A percentile compares a stretch with the other conserved stretches of the same genome.
Evolutionary conservation across 1,140 invertebrate genomes (phyloP).

Genomic region (Elymnias hypermnestra): DNA sequence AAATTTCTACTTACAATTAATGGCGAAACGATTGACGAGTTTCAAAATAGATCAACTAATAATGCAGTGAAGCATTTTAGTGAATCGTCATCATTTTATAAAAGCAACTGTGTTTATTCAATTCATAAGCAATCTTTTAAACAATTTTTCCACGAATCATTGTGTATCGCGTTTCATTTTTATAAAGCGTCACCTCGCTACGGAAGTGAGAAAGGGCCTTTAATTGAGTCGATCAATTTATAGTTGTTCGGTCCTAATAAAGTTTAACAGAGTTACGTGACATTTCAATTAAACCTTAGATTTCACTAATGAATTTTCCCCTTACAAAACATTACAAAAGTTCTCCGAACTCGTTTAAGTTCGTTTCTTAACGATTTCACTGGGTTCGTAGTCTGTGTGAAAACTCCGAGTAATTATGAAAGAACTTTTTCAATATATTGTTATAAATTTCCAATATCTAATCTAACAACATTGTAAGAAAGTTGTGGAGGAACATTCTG

Average conservation of each 20-base stretch:
- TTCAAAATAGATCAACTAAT: no score
- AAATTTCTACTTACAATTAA: no score
- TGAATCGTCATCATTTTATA: no score
- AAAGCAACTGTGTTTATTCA: no score
- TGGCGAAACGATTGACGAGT: no score
- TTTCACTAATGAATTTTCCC: slow-evolving; percentile 39
- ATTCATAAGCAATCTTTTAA: no score
- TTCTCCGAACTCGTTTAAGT: slow-evolving; percentile 30
- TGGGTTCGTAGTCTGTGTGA: not conserved
- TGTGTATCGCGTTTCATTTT: no score
- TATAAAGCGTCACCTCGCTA: not conserved
- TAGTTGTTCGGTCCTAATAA: slow-evolving; percentile 16
- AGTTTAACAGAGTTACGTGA: slow-evolving; percentile 26
- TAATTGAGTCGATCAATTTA: slow-evolving; percentile 3
- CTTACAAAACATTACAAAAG: slow-evolving; percentile 36
- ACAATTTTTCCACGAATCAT: no score
- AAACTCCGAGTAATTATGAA: slow-evolving; percentile 22
- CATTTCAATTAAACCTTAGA: slow-evolving; percentile 49
- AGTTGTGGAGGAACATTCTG: slow-evolving; percentile 14
- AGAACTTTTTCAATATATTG: slow-evolving; percentile 7
- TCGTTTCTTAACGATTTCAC: slow-evolving; percentile 27
- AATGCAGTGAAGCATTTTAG: no score
- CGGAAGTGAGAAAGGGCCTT: not conserved
- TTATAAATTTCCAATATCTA: slow-evolving; percentile 10
- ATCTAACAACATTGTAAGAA: slow-evolving; percentile 12